Evolutionary conservation across 2,797 vertebrate genomes (phyloP), one percentile per base, ranked within the genome.

Genomic region (Poeciliopsis paucimaculata): DNA sequence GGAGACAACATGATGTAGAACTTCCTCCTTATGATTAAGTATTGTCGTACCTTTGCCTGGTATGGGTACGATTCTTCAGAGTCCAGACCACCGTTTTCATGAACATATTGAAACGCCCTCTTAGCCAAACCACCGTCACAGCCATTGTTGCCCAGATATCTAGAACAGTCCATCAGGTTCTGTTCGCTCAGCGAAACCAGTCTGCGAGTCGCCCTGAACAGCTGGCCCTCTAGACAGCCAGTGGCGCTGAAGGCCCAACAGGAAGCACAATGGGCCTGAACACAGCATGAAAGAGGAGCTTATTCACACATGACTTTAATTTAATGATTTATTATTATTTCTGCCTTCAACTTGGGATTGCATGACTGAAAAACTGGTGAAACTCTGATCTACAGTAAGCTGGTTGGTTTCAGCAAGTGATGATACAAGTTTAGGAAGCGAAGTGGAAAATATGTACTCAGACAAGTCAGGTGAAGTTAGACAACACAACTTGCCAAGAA

Each of bases 171-270:
- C 82, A 99, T 96, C 77, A 99, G 96, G 89, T 99, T 99, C 94
- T 99, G 98, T 75, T 99, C 98, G 64, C 98, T 99, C 87, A 99
- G 90, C 0, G 97, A 97, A 84, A 98, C 93, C 90, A 99, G 94
- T 16, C 77, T 94, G 15, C 97, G 96, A 0, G 94, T 95, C 91
- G 97, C 97, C 84, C 93, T 96, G 89, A 97, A 98, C 46, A 95
- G 86, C 90, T 99, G 98, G 31, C 98, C 98, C 95, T 99, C 98
- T 75, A 99, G 93, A 57, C 97, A 93, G 1, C 98, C 98, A 0
- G 97, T 97, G 57, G 98, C 94, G 77, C 98, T 99, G 91, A 99
- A 99, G 28, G 98, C 97, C 98, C 98, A 99, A 94, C 98, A 99
- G 45, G 98, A 99, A 43, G 97, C 98, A 86, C 98, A 99, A 0